Evolutionary conservation across 2,113 vertebrate genomes (phyloP), one percentile per base, ranked within the genome.

Genomic region (Chaetodon auriga): DNA sequence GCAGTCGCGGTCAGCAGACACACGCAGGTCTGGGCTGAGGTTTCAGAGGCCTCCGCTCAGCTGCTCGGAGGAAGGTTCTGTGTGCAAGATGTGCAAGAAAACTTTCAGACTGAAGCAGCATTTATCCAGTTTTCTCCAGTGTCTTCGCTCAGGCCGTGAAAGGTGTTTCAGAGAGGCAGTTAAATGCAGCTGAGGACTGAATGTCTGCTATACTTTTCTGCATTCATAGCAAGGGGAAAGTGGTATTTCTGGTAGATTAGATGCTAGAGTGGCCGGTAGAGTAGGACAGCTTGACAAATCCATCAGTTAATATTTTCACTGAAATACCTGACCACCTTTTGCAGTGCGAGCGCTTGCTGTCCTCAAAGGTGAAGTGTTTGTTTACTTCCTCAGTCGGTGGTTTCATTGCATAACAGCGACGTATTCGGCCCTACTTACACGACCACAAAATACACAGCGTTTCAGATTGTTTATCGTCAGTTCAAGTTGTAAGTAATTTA

Each of bases 1-100:
- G 25, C 54, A 78, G 69, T 43, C 2, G 16, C 64, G 63, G 51
- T 80, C 65, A 80, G 77, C 73, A 82, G 73, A 66, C 58, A 14
- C 7, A 51, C 1, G 38, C 45, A 25, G 63, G 61, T 71, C 68
- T 69, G 48, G 53, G 7, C 58, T 19, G 30, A 35, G 1, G 41
- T 57, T 63, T 63, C 65, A 71, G 16, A 9, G 51, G 58, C 43
- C 62, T 68, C 3, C 5, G 38, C 41, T 80, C 55, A 75, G 6
- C 43, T 69, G 68, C 43, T 51, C 48, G 55, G 25, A 13, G 9
- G 21, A 38, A 38, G 8, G 3, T 7, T 35, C 41, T 65, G 35
- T 25, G 1, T 68, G 16, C 61, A 30, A 51, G 36, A 23, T 12
- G 4, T 38, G 6, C 45, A 64, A 19, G 61, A 43, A 51, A 45